Percentiles rank a stretch among this genome's conserved stretches.
phyloP scores from a whole-genome alignment of 2,888 invertebrate genomes.

The Galerucella nymphaeae region DNA sequence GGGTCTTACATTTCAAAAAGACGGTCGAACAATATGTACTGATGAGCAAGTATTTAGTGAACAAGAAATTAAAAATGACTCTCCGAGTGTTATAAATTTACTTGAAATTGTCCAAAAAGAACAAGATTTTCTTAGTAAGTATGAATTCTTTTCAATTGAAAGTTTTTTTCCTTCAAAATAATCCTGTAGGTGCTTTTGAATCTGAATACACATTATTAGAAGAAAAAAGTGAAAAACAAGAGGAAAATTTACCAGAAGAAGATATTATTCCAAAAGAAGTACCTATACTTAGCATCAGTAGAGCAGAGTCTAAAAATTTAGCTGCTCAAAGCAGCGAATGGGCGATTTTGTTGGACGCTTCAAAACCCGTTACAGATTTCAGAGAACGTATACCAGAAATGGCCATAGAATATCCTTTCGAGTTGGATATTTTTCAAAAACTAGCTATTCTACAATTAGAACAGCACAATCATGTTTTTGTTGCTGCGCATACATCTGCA shows the following conservation, averaged over 20 bases:
- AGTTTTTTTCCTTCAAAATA: not conserved
- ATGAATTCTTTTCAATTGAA: not conserved
- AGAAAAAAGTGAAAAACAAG: slow-evolving; percentile 42
- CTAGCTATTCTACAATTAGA: slow-evolving; percentile 95
- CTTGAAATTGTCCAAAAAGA: slow-evolving; percentile 73
- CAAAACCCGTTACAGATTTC: slow-evolving; percentile 84
- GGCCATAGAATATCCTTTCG: slow-evolving; percentile 89
- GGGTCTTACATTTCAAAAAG: slow-evolving; percentile 70
- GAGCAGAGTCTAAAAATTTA: slow-evolving; percentile 62
- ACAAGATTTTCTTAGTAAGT: slow-evolving; percentile 69
- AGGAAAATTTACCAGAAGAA: slow-evolving; percentile 56
- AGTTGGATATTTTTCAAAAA: slow-evolving; percentile 97
- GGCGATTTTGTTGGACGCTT: slow-evolving; percentile 89
- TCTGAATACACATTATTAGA: slow-evolving; percentile 18
- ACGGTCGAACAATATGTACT: slow-evolving; percentile 60
- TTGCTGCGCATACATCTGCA: slow-evolving; percentile 99
- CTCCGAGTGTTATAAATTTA: slow-evolving; percentile 66
- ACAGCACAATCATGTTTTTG: slow-evolving; percentile 94
- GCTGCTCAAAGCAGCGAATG: slow-evolving; percentile 75
- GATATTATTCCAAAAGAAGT: slow-evolving; percentile 63
- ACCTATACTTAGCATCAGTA: slow-evolving; percentile 77
- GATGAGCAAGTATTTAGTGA: slow-evolving; percentile 21
- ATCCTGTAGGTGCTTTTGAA: slow-evolving; percentile 17
- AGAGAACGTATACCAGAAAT: slow-evolving; percentile 82
- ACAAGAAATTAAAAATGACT: slow-evolving; percentile 52